A percentile compares a stretch with the other conserved stretches of the same genome.
phyloP scores from a whole-genome alignment of 37 sponge, comb jelly and placozoan species.

The Amphimedon queenslandica region DNA sequence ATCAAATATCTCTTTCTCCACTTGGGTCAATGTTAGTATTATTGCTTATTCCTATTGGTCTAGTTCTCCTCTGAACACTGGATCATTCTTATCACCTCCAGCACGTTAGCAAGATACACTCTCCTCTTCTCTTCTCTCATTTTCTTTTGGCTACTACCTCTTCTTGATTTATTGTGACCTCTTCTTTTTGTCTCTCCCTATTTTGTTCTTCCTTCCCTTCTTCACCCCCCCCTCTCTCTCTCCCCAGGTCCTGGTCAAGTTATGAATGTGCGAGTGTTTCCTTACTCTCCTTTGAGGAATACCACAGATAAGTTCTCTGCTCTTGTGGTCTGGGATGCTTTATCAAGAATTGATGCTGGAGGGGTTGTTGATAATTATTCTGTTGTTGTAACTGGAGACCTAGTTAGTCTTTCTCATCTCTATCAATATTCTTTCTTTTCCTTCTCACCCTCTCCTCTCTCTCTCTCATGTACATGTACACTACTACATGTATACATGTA shows the following conservation, averaged over 20 bases:
- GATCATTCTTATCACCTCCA: neutral
- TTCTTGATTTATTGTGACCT: too few relatives aligned
- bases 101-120: neutral
- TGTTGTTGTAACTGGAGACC: neutral
- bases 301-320: conserved; percentile 5
- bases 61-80: neutral
- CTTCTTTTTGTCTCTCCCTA: too few relatives aligned
- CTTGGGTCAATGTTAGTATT: neutral
- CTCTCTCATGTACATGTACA: too few relatives aligned
- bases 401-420: neutral
- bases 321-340: conserved; percentile 39
- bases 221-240: neutral
- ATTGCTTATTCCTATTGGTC: neutral
- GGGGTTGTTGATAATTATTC: neutral
- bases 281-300: conserved; percentile 14
- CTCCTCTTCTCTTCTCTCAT: neutral
- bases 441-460: too few relatives aligned
- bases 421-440: too few relatives aligned
- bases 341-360: neutral
- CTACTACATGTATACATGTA: too few relatives aligned
- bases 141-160: too few relatives aligned
- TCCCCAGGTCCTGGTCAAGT: conserved; percentile 28
- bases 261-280: conserved; percentile 22
- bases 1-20: neutral
- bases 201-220: neutral